Base-by-base conservation (phyloP, 2,797 vertebrate species). In the Xerus rutilus region DNA sequence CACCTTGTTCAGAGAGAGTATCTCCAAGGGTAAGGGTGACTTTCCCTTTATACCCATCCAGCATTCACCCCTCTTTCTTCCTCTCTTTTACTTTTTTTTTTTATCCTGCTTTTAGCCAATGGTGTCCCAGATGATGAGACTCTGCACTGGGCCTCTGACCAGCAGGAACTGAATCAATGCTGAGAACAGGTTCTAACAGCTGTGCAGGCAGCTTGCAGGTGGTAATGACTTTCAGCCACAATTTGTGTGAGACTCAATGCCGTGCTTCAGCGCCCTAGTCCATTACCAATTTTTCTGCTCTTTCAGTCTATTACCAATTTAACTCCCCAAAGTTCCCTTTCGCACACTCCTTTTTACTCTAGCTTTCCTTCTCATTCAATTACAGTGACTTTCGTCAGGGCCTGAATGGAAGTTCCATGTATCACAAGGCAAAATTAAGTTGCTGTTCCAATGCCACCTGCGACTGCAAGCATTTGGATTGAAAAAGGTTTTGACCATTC, bases 201-300 rank as follows among this genome's bases (percentile, higher is more conserved):
- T 79, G 93, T 95, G 79, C 49, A 73, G 92, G 74, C 95, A 92
- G 87, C 85, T 57, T 76, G 45, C 62, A 89, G 78, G 97, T 83
- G 78, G 94, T 94, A 96, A 96, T 96, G 89, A 96, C 94, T 96
- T 94, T 96, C 96, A 94, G 87, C 94, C 93, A 92, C 91, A 90
- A 74, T 93, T 91, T 95, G 49, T 95, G 85, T 30, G 7, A 76
- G 23, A 21, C 81, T 72, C 59, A 70, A 70, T 69, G 89, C 86
- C 12, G 49, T 49, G 91, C 65, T 94, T 91, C 86, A 74, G 54
- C 32, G 28, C 18, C 35, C 32, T 45, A 62, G 65, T 86, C 77
- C 73, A 82, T 97, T 96, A 94, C 87, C 85, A 84, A 90, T 86
- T 85, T 74, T 76, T 57, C 57, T 5, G 20, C 43, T 52, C 81